phyloP scores from a whole-genome alignment of 2,797 vertebrate genomes.

The Labroides dimidiatus region DNA sequence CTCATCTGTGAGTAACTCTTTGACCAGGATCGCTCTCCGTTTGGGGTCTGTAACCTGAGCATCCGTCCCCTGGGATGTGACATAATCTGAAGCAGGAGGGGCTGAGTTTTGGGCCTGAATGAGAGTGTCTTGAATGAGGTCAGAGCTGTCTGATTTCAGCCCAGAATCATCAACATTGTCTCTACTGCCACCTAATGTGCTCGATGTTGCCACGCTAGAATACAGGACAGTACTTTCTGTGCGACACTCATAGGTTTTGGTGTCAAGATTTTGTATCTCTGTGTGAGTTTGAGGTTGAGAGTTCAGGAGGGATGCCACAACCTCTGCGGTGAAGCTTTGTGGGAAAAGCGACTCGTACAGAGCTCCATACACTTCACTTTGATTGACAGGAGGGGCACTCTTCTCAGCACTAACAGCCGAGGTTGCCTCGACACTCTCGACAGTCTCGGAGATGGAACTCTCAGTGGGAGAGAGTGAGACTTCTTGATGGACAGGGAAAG shows the following conservation, averaged over 20 bases:
- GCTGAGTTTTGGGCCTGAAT: constrained; percentile 25
- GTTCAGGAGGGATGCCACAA: constrained; percentile 3
- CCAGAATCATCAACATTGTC: too few relatives aligned
- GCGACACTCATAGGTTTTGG: constrained; percentile 17
- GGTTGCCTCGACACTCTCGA: neutral
- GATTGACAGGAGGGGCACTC: neutral
- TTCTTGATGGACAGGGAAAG: neutral
- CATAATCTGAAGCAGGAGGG: constrained; percentile 39
- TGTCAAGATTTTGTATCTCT: neutral
- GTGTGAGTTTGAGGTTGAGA: neutral
- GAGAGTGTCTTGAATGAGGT: constrained; percentile 4
- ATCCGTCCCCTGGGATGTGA: constrained; percentile 46
- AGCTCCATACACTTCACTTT: constrained; percentile 26
- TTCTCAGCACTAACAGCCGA: neutral
- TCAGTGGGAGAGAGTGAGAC: constrained; percentile 1
- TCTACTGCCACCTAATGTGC: too few relatives aligned
- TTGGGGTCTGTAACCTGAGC: constrained; percentile 61
- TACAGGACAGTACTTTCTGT: neutral
- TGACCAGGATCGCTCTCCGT: constrained; percentile 56
- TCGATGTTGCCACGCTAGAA: neutral
- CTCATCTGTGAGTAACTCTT: constrained; percentile 41
- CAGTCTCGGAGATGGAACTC: constrained; percentile 1
- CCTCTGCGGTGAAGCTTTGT: constrained; percentile 35
- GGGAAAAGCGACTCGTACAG: constrained; percentile 65
- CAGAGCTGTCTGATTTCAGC: constrained; percentile 8